Percentiles rank a stretch among this genome's conserved stretches.
phyloP scores from a whole-genome alignment of 2,888 invertebrate genomes.

The Auanema sp. region DNA sequence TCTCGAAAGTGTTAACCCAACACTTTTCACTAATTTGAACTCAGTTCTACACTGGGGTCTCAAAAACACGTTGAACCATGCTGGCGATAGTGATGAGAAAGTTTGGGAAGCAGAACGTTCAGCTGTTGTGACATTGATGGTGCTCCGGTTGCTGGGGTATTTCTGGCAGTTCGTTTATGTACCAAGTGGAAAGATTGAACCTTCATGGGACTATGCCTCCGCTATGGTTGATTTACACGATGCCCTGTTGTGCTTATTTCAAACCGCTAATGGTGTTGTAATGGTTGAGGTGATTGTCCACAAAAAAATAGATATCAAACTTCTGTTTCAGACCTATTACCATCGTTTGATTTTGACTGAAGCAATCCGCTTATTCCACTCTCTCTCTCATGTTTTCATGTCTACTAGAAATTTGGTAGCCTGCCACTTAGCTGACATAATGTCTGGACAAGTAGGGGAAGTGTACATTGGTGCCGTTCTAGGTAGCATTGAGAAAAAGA shows the following conservation, averaged over 20 bases:
- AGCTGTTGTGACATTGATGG: background rate
- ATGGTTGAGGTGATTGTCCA: slow-evolving; percentile 11
- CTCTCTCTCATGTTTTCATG: slow-evolving; percentile 93
- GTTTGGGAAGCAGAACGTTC: slow-evolving; percentile 4
- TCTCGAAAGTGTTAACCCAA: too few species aligned
- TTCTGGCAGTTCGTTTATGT: background rate
- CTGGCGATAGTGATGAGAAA: slow-evolving; percentile 7
- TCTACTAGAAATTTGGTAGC: slow-evolving; percentile 72
- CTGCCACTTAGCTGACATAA: slow-evolving; percentile 32
- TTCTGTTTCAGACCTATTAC: slow-evolving; percentile 10
- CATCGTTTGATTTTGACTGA: slow-evolving; percentile 70
- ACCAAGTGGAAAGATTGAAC: slow-evolving; percentile 10
- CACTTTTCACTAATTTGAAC: too few species aligned
- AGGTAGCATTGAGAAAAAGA: slow-evolving; percentile 31
- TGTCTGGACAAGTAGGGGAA: slow-evolving; percentile 21
- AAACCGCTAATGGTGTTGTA: slow-evolving; percentile 12
- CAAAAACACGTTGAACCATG: too few species aligned
- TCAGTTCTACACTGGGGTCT: too few species aligned
- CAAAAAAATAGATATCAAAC: background rate
- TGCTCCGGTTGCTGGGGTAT: slow-evolving; percentile 1
- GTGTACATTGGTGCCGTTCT: slow-evolving; percentile 32
- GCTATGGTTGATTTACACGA: slow-evolving; percentile 15
- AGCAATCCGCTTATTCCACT: slow-evolving; percentile 84
- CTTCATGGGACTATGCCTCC: slow-evolving; percentile 12
- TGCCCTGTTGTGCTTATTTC: slow-evolving; percentile 12